These are phyloP conservation scores for Alectoris magna DNA, from an alignment of 2,797 vertebrate genomes.

Conservation along the genomic window DNA sequence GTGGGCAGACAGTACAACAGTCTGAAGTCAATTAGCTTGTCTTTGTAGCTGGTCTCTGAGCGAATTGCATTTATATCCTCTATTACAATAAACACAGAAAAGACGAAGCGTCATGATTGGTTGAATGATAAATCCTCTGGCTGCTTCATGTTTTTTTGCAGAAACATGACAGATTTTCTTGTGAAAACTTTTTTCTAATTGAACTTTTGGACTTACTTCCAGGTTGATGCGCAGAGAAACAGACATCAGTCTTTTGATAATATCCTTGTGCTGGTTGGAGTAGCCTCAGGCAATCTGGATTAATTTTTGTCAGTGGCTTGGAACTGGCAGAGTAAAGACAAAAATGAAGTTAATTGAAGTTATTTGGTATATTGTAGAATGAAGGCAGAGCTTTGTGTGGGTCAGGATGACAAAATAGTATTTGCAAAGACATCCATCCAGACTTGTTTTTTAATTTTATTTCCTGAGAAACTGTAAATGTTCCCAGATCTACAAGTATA, in stretches of 20 bases:
- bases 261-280: not conserved
- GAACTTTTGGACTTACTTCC: not conserved
- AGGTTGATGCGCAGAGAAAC: not conserved
- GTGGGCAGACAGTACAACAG: not conserved
- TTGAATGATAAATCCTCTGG: not conserved
- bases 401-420: not conserved
- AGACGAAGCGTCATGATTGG: not conserved
- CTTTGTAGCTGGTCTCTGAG: not conserved
- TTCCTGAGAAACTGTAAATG: conserved; percentile 17
- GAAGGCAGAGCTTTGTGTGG: not conserved
- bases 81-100: not conserved
- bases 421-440: not conserved
- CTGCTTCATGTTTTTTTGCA: not conserved
- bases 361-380: not conserved
- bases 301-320: not conserved
- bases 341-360: not conserved
- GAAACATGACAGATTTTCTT: not conserved
- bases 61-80: not conserved
- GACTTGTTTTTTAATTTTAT: not conserved
- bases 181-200: not conserved
- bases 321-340: not conserved
- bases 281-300: not conserved
- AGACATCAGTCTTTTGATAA: not conserved
- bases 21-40: conserved; percentile 4
- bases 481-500: conserved; percentile 44